Evolutionary conservation across 2,888 invertebrate species (phyloP).

Genomic region (Leptinotarsa juncta): DNA sequence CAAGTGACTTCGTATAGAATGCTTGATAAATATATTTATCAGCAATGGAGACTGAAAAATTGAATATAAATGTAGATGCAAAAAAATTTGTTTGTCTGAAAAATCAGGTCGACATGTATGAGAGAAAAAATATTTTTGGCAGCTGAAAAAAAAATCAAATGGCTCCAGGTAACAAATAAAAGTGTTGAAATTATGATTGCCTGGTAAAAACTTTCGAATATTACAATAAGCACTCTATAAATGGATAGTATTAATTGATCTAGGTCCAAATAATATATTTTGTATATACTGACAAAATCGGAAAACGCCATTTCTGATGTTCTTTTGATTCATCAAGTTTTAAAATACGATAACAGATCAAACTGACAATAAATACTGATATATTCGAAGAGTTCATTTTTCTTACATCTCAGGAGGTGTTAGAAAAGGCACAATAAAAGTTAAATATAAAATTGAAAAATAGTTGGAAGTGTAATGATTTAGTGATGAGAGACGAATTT

Average conservation of each 20-base stretch:
- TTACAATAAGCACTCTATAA: slow-evolving; percentile 23
- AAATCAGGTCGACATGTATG: too few relatives aligned
- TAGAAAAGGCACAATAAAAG: too few relatives aligned
- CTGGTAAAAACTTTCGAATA: slow-evolving; percentile 1
- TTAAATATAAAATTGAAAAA: too few relatives aligned
- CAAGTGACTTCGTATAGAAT: too few relatives aligned
- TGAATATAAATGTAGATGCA: too few relatives aligned
- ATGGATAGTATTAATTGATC: slow-evolving; percentile 13
- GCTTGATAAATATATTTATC: neutral
- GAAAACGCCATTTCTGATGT: neutral
- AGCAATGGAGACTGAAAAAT: neutral
- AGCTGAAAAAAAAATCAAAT: neutral
- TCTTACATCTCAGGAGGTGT: too few relatives aligned
- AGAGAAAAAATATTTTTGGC: too few relatives aligned
- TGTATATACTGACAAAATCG: slow-evolving; percentile 1
- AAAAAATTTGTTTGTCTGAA: too few relatives aligned
- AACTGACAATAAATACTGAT: slow-evolving; percentile 14
- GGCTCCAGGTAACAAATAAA: neutral
- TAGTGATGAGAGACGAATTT: too few relatives aligned
- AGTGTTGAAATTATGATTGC: neutral
- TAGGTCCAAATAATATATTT: slow-evolving; percentile 22
- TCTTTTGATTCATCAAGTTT: neutral
- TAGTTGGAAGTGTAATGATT: too few relatives aligned
- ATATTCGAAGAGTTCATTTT: neutral
- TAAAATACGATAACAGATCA: slow-evolving; percentile 6